These are phyloP conservation scores for Cyrtodaria siliqua DNA, from an alignment of 2,888 invertebrate species.

Conservation along the genomic window DNA sequence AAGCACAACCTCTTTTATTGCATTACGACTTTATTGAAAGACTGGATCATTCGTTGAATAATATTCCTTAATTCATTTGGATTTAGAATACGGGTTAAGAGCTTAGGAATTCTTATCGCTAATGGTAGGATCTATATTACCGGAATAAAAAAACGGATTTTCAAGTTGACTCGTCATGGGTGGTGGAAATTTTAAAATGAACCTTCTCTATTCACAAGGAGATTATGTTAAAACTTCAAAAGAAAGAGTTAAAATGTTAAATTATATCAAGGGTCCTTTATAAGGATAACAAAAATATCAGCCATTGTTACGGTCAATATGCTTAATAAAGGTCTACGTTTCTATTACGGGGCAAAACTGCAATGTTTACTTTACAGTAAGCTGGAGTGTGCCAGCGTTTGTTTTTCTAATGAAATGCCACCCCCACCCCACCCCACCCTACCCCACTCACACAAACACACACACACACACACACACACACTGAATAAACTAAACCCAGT, in stretches of 20 bases:
- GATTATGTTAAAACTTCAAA: conserved; percentile 34
- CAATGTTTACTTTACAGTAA: too few relatives aligned
- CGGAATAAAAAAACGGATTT: conserved; percentile 1
- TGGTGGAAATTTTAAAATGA: conserved; percentile 10
- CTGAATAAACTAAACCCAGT: too few relatives aligned
- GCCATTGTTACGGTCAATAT: not conserved
- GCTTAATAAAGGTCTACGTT: not conserved
- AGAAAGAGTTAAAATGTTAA: conserved; percentile 4
- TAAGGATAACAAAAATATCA: conserved; percentile 17
- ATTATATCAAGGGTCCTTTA: conserved; percentile 23
- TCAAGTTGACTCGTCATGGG: conserved; percentile 16
- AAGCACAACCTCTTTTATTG: too few relatives aligned
- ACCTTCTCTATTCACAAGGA: not conserved
- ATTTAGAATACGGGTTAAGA: conserved; percentile 1
- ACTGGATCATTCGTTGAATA: conserved; percentile 4
- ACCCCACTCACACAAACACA: too few relatives aligned
- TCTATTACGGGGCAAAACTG: not conserved
- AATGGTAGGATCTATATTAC: conserved; percentile 5
- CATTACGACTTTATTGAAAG: not conserved
- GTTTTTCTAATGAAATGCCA: too few relatives aligned
- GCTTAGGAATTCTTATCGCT: not conserved
- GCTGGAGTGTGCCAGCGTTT: too few relatives aligned
- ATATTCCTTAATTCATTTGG: conserved; percentile 8
- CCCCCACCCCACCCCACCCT: too few relatives aligned
- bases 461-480: too few relatives aligned